These are phyloP conservation scores for Eristalis tenax DNA, from an alignment of 2,888 invertebrate species.

Conservation along the genomic window DNA sequence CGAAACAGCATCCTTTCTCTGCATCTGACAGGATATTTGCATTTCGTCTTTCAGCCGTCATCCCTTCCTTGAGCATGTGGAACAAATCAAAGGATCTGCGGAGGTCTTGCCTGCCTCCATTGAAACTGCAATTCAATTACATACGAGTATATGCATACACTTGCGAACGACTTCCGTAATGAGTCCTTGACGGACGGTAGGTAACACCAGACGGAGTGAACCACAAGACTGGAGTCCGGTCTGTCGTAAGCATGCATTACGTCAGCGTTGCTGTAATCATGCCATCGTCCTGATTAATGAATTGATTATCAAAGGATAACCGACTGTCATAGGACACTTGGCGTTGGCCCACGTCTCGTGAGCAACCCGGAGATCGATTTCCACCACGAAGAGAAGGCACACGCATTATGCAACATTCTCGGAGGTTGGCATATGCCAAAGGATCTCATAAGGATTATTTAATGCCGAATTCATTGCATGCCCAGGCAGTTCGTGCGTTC, in stretches of 20 bases:
- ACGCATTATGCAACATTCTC: constrained; percentile 7
- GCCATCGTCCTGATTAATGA: not conserved
- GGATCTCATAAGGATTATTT: constrained; percentile 40
- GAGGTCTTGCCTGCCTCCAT: not conserved
- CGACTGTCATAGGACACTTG: not conserved
- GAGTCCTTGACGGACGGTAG: not conserved
- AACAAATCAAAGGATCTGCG: constrained; percentile 16
- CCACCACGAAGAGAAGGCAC: too few species aligned
- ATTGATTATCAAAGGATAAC: constrained; percentile 25
- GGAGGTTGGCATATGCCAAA: constrained; percentile 55
- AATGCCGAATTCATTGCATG: constrained; percentile 5
- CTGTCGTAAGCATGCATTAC: not conserved
- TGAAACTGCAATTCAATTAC: not conserved
- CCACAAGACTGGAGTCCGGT: not conserved
- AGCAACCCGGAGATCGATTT: constrained; percentile 42
- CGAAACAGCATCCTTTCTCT: constrained; percentile 35
- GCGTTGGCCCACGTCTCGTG: not conserved
- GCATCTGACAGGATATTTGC: constrained; percentile 63
- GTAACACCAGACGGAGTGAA: not conserved
- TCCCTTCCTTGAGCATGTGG: constrained; percentile 4
- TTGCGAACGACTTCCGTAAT: not conserved
- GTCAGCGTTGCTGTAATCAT: not conserved
- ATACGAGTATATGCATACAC: not conserved
- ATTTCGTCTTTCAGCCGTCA: constrained; percentile 30
- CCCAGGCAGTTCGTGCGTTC: not conserved